Base-by-base conservation (phyloP, 2,888 invertebrate species). In the Agrochola lota region DNA sequence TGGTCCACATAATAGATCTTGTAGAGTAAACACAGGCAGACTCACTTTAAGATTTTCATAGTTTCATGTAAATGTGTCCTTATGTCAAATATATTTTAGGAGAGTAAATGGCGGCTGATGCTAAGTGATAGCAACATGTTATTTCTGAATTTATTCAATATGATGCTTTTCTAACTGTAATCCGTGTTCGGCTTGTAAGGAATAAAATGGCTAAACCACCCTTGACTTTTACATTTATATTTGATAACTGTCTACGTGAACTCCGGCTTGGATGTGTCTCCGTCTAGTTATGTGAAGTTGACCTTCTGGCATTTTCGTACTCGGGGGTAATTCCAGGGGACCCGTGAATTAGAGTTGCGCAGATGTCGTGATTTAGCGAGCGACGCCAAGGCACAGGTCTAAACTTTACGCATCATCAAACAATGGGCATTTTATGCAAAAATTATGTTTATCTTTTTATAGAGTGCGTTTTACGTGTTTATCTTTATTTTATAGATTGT, bases 401-500 rank as follows among this genome's bases (percentile, higher is more conserved):
- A 40, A 80, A 85, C 81, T 83, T 81, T 71, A 73, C 72, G 69
- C 66, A 69, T 81, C 80, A 83, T 87, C 75, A 78, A 77, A 81
- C 59, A 77, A 78, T 74, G 74, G 73, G 75, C 78, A 67, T 80
- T 78, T 78, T 72, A 74, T 77, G 68, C 40, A 23, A 69, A 78
- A 77, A 80, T 17, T 75, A 63, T 77, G 63, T 43, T 60, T 30
- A 8, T 40, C 20, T 73, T 75, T 78, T 78, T 74, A 55, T 67
- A 49, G 17, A 46, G 30, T 71, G 60, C 26, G 35, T 73, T 68
- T 78, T 68, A 26, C 30, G 23, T 69, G 62, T 49, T 71, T 75
- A 30, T 81, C 2, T 62, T 74, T n/a, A 64, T 77, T 74, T 71
- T 15, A 35, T n/a, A 35, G 4, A 15, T 57, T n/a, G 9, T 81